Conservation (phyloP, 2,113 vertebrate species). For the Hypomesus transpacificus region DNA sequence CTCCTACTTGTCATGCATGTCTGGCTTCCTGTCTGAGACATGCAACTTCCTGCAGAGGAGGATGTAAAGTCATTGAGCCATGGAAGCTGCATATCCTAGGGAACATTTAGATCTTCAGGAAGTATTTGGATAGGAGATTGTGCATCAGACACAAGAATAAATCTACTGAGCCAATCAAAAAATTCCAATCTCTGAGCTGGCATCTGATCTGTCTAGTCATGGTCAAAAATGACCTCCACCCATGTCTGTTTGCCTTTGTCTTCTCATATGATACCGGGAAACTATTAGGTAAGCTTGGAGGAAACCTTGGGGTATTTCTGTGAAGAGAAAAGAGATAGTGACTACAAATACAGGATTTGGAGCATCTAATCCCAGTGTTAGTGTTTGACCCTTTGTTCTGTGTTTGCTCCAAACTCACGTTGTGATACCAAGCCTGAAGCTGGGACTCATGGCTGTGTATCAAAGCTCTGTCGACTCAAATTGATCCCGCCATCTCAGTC, state of each 20-base stretch:
- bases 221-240: background rate
- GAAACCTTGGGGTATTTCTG: background rate
- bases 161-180: no score
- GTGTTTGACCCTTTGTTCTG: background rate
- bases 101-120: no score
- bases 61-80: slow-evolving; percentile 33
- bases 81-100: slow-evolving; percentile 26
- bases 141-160: no score
- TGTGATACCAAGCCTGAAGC: background rate
- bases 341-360: background rate
- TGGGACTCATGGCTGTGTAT: background rate
- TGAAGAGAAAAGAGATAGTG: background rate
- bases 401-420: background rate
- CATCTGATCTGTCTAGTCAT: background rate
- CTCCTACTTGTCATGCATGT: background rate
- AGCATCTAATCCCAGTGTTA: background rate
- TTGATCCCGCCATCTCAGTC: no score
- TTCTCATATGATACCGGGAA: background rate
- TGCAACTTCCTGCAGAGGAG: slow-evolving; percentile 20
- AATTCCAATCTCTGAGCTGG: no score
- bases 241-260: background rate
- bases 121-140: no score
- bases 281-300: background rate
- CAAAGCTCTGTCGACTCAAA: no score
- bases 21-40: slow-evolving; percentile 12